These are phyloP conservation scores for Pseudotriccus pelzelni DNA, from an alignment of 2,797 vertebrate species.

Conservation along the genomic window DNA sequence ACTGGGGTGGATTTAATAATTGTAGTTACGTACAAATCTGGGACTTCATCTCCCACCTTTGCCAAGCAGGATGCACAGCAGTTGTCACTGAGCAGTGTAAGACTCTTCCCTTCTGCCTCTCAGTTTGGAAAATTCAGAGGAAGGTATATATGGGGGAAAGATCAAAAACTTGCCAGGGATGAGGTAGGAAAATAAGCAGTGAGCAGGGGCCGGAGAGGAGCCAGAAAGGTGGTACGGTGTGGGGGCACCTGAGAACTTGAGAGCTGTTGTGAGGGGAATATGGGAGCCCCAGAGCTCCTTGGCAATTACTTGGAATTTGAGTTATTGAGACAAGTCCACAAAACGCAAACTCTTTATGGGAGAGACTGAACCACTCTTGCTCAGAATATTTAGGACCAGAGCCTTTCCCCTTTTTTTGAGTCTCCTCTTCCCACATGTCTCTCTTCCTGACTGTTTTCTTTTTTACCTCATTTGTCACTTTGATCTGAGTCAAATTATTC, in stretches of 20 bases:
- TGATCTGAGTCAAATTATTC: neutral
- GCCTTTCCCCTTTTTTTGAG: neutral
- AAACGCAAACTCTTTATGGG: neutral
- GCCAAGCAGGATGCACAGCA: neutral
- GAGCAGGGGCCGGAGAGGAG: neutral
- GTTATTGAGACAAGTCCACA: neutral
- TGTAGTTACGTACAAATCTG: neutral
- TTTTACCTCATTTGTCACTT: neutral
- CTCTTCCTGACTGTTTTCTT: neutral
- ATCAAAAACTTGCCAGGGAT: neutral
- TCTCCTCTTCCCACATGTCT: neutral
- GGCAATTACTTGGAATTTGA: neutral
- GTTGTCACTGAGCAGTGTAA: neutral
- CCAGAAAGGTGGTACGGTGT: neutral
- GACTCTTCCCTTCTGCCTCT: neutral
- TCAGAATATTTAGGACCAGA: neutral
- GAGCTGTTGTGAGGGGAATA: neutral
- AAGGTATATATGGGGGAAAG: neutral
- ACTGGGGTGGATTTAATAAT: neutral
- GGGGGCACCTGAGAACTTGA: neutral
- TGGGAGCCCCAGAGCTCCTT: neutral
- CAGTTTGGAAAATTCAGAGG: neutral
- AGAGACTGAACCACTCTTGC: neutral
- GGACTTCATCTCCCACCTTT: neutral
- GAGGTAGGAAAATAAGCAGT: neutral